A percentile compares a stretch with the other conserved stretches of the same genome.
Evolutionary conservation across 2,888 invertebrate species (phyloP).

Genomic region (Pelosia muscerda): DNA sequence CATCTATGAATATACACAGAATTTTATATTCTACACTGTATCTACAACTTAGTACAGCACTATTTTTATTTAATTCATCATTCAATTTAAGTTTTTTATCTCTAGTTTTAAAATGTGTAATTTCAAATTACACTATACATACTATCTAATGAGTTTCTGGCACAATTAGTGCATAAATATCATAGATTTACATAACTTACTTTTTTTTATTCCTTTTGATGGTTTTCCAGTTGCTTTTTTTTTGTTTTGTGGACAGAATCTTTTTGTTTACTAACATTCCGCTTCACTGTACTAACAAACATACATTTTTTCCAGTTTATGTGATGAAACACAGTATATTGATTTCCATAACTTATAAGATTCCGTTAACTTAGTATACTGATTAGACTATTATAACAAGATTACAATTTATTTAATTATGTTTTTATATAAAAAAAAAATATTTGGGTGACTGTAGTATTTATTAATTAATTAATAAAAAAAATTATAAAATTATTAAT

Average conservation of each 20-base stretch:
- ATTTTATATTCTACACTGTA: background rate
- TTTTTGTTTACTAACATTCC: constrained; percentile 6
- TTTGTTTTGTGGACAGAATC: background rate
- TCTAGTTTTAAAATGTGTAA: too few species aligned
- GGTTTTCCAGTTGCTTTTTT: background rate
- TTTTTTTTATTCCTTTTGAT: background rate
- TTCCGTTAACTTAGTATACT: too few species aligned
- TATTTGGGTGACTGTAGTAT: too few species aligned
- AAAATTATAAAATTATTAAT: too few species aligned
- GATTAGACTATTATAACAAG: background rate
- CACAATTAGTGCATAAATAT: background rate
- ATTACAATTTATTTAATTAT: too few species aligned
- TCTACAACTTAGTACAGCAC: background rate
- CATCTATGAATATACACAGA: background rate
- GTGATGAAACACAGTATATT: background rate
- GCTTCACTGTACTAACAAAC: background rate
- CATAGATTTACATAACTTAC: background rate
- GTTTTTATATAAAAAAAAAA: too few species aligned
- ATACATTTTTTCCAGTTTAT: background rate
- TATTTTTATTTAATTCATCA: too few species aligned
- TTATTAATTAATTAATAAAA: too few species aligned
- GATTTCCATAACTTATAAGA: background rate
- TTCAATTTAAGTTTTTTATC: too few species aligned
- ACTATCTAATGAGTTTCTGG: background rate
- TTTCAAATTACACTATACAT: background rate